Evolutionary conservation across 1,140 invertebrate species (phyloP), one percentile per base, ranked within the genome.

Genomic region (Frieseomelitta varia): DNA sequence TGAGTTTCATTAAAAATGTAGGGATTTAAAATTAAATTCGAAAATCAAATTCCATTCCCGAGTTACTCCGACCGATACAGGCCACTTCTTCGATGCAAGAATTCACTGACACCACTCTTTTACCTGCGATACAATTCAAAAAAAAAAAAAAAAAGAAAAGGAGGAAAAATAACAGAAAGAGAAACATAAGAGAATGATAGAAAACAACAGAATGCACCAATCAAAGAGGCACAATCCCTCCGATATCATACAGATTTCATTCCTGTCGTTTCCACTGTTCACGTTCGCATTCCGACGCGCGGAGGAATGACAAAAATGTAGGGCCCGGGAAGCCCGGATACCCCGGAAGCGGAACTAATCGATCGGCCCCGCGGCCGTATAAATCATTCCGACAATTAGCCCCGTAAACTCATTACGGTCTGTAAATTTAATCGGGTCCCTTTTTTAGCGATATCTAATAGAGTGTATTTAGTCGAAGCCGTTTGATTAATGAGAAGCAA

Each of bases 401-500:
- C 81, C 53, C 67, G 76, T 84, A 79, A 84, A 71, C 81, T 84
- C 67, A 84, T 84, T 79, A 77, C 63, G 30, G 63, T 75, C 73
- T 68, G 73, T 82, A 77, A 77, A 82, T 77, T 82, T 55, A 82
- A 82, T 82, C 73, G 74, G 34, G 56, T 17, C 39, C 14, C 55
- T 71, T 84, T 83, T 71, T 79, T 72, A 24, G 27, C 27, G 76
- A 63, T 58, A 84, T 79, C 76, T 61, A 79, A 79, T 72, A 72
- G 63, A 71, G 67, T 72, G 77, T 84, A 71, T 84, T 84, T 84
- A 84, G 67, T 84, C 24, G 76, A 79, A 71, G 67, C 81, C 27
- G 67, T 84, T 69, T 84, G 76, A 84, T 84, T 79, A 79, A 84
- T 79, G 81, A 79, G 67, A 56, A 55, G 75, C 76, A 84, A 84